Percentiles rank a stretch among this genome's conserved stretches.
Evolutionary conservation across 2,113 vertebrate genomes (phyloP).

Genomic region (Aplodontia rufa): DNA sequence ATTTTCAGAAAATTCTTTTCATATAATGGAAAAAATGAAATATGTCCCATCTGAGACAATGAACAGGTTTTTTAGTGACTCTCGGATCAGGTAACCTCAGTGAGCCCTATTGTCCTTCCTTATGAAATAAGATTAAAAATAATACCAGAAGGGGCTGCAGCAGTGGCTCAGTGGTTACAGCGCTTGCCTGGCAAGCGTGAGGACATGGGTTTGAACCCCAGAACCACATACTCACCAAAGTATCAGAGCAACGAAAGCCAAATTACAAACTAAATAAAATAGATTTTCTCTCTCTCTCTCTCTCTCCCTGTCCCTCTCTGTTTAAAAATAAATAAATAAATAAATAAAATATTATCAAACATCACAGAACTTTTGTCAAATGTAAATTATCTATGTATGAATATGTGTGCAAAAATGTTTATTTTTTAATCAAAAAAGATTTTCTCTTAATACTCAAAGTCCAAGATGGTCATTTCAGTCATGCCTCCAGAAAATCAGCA

Average conservation of each 20-base stretch:
- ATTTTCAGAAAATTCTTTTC: neutral
- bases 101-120: neutral
- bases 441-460: neutral
- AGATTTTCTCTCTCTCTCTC: too few relatives aligned
- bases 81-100: neutral
- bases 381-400: neutral
- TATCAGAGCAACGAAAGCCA: too few relatives aligned
- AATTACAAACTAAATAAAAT: too few relatives aligned
- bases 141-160: too few relatives aligned
- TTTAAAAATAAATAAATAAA: too few relatives aligned
- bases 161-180: too few relatives aligned
- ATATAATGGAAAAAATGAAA: neutral
- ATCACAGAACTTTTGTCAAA: neutral
- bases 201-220: too few relatives aligned
- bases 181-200: too few relatives aligned
- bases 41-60: neutral
- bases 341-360: neutral
- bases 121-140: neutral
- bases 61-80: neutral
- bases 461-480: neutral
- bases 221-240: too few relatives aligned
- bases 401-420: neutral
- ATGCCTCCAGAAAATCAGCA: neutral
- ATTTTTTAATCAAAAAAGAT: neutral
- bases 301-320: too few relatives aligned